Base-by-base conservation (phyloP, 37 sponge, comb jelly and placozoan species). In the Ianthella basta region DNA sequence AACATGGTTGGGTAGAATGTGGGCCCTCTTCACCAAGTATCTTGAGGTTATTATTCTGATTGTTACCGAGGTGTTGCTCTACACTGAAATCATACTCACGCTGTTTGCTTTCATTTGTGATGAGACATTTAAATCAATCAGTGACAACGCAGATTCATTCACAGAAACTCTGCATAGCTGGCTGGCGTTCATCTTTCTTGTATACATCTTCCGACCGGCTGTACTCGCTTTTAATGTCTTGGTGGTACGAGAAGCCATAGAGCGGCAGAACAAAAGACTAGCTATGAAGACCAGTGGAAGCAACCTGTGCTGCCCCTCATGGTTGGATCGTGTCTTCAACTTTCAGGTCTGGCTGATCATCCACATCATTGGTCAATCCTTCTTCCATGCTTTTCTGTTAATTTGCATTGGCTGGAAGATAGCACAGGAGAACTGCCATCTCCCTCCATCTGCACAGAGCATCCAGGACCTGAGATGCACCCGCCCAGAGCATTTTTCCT, bases 31-130 rank as follows among this genome's bases (percentile, higher is more conserved):
- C 2, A 29, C 10, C 64, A 61, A 61, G 64, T 61, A 61, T 10
- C 10, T 12, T 61, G 64, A 61, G 29, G 10, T 61, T 27, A 61
- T 27, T 29, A 27, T 61, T 13, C 27, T 61, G 4, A 29, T 61
- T 27, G 64, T 61, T 61, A 27, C 64, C 10, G 64, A 61, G 14
- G 64, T 10, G 4, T 61, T 61, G 27, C 64, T 61, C 4, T 61
- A 61, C 10, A 27, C 64, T 10, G 14, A 61, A 4, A 61, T 61
- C 24, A 61, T 61, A n/a, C 64, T 61, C 29, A 61, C 24, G 5
- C 64, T 61, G 4, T 61, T 61, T 27, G 29, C 64, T 61, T 61
- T 61, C 64, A 61, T 61, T 61, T 61, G 64, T 61, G 64, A 61
- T 61, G 64, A 61, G 14, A 61, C 64, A 61, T 61, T 61, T 27